Evolutionary conservation across 2,113 vertebrate species (phyloP).

Genomic region (Lepus timidus): DNA sequence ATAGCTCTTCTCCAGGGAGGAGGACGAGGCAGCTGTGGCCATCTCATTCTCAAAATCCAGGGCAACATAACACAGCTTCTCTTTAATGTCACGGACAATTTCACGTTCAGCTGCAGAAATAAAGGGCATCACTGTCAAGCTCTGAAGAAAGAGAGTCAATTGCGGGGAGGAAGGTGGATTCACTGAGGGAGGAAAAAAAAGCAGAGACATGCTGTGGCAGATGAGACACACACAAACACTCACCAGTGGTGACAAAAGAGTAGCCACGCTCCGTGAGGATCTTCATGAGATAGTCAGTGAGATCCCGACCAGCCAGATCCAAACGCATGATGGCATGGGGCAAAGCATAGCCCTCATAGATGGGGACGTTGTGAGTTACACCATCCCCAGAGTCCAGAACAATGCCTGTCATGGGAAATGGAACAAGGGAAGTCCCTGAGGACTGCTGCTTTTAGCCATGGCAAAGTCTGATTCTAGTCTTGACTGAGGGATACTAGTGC

Average conservation of each 20-base stretch:
- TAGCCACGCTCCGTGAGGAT: slow-evolving; percentile 97
- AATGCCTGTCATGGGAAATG: slow-evolving; percentile 90
- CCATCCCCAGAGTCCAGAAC: slow-evolving; percentile 96
- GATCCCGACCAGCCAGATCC: slow-evolving; percentile 94
- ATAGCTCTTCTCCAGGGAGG: slow-evolving; percentile 97
- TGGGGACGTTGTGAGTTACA: slow-evolving; percentile 94
- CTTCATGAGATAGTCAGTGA: slow-evolving; percentile 99
- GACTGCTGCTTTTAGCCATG: neutral
- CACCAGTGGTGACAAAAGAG: slow-evolving; percentile 97
- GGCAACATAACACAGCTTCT: slow-evolving; percentile 96
- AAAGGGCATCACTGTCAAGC: slow-evolving; percentile 75
- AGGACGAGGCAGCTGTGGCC: slow-evolving; percentile 97
- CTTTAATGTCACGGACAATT: slow-evolving; percentile 97
- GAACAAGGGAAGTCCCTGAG: neutral
- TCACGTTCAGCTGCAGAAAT: slow-evolving; percentile 93
- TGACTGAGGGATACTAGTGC: neutral
- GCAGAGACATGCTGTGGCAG: neutral
- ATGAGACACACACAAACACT: slow-evolving; percentile 58
- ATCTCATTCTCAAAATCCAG: slow-evolving; percentile 99
- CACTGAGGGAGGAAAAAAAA: too few relatives aligned
- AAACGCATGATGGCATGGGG: slow-evolving; percentile 94
- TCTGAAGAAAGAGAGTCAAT: slow-evolving; percentile 33
- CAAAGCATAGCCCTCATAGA: slow-evolving; percentile 93
- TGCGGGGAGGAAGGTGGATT: neutral
- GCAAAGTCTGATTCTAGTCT: slow-evolving; percentile 27